Evolutionary conservation across 2,113 vertebrate genomes (phyloP).

Genomic region (Castor canadensis): DNA sequence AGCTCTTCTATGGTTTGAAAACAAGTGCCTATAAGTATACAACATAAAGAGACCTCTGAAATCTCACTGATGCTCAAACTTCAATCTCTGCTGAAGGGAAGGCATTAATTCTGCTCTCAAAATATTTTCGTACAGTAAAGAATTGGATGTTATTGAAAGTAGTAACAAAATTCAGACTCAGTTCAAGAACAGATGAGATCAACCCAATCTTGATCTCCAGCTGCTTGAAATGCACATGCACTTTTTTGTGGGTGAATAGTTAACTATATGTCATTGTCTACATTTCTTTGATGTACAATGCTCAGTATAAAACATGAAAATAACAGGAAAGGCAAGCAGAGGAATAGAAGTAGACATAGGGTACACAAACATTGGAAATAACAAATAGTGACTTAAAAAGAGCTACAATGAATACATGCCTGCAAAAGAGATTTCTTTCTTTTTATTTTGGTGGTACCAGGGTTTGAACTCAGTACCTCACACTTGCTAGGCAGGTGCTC

Average conservation of each 20-base stretch:
- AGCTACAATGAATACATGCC: not conserved
- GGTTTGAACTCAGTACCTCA: too few species aligned
- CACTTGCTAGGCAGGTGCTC: too few species aligned
- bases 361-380: not conserved
- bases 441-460: too few species aligned
- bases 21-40: too few species aligned
- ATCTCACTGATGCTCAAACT: not conserved
- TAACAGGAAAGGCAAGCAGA: not conserved
- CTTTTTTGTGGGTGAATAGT: not conserved
- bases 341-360: not conserved
- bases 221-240: not conserved
- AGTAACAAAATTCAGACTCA: not conserved
- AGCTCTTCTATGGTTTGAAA: not conserved
- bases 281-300: not conserved
- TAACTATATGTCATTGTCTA: not conserved
- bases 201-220: not conserved
- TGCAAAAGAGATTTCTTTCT: too few species aligned
- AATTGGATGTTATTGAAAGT: not conserved
- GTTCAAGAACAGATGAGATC: not conserved
- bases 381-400: not conserved
- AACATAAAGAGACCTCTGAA: not conserved
- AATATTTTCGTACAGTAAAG: not conserved
- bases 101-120: not conserved
- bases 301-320: not conserved
- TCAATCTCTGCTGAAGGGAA: not conserved